Evolutionary conservation across 1,140 invertebrate genomes (phyloP).

Genomic region (Platorchestia sp.): DNA sequence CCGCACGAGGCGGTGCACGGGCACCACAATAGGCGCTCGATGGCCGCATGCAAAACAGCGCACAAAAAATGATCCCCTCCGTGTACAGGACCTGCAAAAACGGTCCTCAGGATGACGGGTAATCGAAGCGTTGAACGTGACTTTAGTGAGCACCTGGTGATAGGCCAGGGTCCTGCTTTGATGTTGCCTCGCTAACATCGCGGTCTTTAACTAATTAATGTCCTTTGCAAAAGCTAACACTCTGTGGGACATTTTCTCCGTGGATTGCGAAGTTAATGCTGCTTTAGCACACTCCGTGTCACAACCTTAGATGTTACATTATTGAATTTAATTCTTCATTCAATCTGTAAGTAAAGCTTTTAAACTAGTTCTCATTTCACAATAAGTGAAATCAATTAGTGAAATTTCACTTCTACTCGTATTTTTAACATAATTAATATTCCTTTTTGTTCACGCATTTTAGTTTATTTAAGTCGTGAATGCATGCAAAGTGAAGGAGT

Average conservation of each 20-base stretch:
- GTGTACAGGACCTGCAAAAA: not conserved
- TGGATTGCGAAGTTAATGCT: not conserved
- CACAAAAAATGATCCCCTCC: conserved; percentile 33
- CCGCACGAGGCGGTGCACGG: not conserved
- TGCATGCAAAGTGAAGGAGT: not conserved
- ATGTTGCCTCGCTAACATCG: not conserved
- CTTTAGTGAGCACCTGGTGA: conserved; percentile 36
- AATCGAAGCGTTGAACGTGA: conserved; percentile 45
- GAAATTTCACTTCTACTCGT: no score
- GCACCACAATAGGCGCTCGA: not conserved
- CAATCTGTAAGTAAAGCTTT: not conserved
- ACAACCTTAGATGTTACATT: not conserved
- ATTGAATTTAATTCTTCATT: not conserved
- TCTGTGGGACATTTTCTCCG: not conserved
- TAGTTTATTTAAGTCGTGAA: not conserved
- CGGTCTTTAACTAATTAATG: not conserved
- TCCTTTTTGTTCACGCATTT: not conserved
- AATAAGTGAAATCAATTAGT: no score
- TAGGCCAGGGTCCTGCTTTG: not conserved
- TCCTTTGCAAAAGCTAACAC: not conserved
- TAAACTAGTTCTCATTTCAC: not conserved
- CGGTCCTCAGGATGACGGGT: conserved; percentile 29
- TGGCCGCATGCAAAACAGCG: conserved; percentile 11
- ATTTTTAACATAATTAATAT: not conserved
- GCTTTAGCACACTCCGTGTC: not conserved